Evolutionary conservation across 2,797 vertebrate species (phyloP), one percentile per base, ranked within the genome.

Genomic region (Acomys russatus): DNA sequence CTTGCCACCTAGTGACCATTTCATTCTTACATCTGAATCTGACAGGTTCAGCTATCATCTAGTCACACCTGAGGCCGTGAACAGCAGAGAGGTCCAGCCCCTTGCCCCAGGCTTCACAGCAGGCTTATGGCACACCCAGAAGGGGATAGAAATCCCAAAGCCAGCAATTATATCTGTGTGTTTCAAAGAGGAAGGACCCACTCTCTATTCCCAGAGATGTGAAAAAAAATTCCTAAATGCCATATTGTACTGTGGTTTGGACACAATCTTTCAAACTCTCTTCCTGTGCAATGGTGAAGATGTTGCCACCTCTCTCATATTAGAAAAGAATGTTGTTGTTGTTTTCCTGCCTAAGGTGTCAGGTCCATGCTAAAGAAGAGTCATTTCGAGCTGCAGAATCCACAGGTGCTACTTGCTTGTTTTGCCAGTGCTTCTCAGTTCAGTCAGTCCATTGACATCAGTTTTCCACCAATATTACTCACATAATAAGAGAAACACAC

Each of bases 1-100:
- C 35, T 74, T 94, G 90, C 56, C 20, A n/a, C n/a, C 44, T 88
- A 30, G 51, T 35, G 66, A 71, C 77, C 54, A 94, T 76, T 82
- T 93, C 25, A 30, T 77, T 22, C 73, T 80, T 49, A 79, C 33
- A 85, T n/a, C 71, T 86, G 70, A 51, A 9, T 80, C 14, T 70
- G 5, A 6, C 1, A 1, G 23, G 2, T 70, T 3, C 3, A 84
- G 59, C 23, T 80, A 23, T n/a, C 44, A 10, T 91, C n/a, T 6
- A 30, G 51, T 95, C 78, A 85, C 4, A 54, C n/a, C n/a, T 10
- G 35, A 95, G 63, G 4, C 63, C 1, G 0, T 28, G 35, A 86
- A 54, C 38, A 38, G 71, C 61, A 93, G 68, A 93, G 63, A 87
- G 51, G 33, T 54, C 23, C 83, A 84, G 44, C 1, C 33, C 23